Conservation (phyloP, 2,797 vertebrate species). For the Pangasius macronema region DNA sequence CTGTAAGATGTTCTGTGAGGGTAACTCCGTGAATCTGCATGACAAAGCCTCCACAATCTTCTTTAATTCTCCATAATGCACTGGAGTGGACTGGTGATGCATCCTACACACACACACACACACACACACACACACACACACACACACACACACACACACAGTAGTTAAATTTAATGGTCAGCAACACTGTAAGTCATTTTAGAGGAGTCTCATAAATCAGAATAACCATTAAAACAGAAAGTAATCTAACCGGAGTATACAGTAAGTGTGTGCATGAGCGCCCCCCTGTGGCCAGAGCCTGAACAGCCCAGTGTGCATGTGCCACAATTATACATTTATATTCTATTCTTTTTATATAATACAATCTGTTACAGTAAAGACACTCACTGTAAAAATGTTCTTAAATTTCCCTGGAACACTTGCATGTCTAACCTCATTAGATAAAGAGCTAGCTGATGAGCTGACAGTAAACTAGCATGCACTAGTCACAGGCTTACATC, state of each 20-base stretch:
- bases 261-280: background rate
- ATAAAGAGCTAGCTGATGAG: too few relatives aligned
- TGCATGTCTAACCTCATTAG: too few relatives aligned
- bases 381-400: too few relatives aligned
- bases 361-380: background rate
- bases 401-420: too few relatives aligned
- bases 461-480: too few relatives aligned
- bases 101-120: constrained; percentile 71
- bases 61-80: constrained; percentile 81
- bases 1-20: constrained; percentile 55
- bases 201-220: background rate
- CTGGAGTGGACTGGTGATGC: constrained; percentile 84
- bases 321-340: background rate
- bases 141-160: constrained; percentile 43
- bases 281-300: background rate
- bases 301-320: background rate
- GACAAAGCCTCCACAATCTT: constrained; percentile 78
- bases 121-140: constrained; percentile 43
- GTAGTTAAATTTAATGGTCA: too few relatives aligned
- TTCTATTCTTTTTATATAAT: background rate
- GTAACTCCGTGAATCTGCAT: constrained; percentile 76
- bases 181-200: background rate
- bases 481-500: too few relatives aligned
- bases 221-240: background rate
- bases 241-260: background rate